These are phyloP conservation scores for Pycnomerus fuliginosus DNA, from an alignment of 2,888 invertebrate genomes.

Conservation along the genomic window DNA sequence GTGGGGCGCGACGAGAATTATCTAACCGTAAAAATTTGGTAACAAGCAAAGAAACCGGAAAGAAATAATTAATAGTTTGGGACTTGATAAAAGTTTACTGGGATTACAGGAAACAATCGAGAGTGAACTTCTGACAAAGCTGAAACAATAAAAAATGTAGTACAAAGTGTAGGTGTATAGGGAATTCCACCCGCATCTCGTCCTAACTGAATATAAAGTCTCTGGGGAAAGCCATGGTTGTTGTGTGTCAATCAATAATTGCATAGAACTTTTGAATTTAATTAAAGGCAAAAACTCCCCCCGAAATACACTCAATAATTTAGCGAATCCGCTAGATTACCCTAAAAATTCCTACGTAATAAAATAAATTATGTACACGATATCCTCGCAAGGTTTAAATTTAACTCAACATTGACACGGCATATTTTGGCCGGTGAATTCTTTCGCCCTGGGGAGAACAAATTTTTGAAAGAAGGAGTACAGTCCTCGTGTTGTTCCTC, in stretches of 20 bases:
- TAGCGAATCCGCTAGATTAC: constrained; percentile 6
- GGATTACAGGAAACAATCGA: constrained; percentile 28
- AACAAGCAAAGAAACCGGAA: too few species aligned
- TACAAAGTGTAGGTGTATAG: constrained; percentile 13
- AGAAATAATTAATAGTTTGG: constrained; percentile 29
- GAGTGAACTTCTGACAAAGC: constrained; percentile 29
- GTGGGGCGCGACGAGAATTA: constrained; percentile 12
- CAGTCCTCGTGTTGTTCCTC: too few species aligned
- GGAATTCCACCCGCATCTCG: constrained; percentile 16
- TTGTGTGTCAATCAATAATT: constrained; percentile 20
- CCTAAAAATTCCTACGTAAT: constrained; percentile 12
- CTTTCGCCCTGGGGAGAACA: too few species aligned
- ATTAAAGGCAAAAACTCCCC: constrained; percentile 9
- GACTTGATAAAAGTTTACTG: constrained; percentile 29
- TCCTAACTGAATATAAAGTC: constrained; percentile 12
- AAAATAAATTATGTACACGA: constrained; percentile 16
- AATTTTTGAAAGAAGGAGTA: too few species aligned
- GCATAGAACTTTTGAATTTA: constrained; percentile 15
- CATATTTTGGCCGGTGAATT: too few species aligned
- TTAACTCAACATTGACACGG: constrained; percentile 11
- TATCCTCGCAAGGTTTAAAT: constrained; percentile 13
- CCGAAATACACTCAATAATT: constrained; percentile 11
- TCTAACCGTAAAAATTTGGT: constrained; percentile 4
- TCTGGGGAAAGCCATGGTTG: constrained; percentile 15
- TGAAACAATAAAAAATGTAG: constrained; percentile 34